Base-by-base conservation (phyloP, 1,140 invertebrate genomes). In the Drosophila baimaii region DNA sequence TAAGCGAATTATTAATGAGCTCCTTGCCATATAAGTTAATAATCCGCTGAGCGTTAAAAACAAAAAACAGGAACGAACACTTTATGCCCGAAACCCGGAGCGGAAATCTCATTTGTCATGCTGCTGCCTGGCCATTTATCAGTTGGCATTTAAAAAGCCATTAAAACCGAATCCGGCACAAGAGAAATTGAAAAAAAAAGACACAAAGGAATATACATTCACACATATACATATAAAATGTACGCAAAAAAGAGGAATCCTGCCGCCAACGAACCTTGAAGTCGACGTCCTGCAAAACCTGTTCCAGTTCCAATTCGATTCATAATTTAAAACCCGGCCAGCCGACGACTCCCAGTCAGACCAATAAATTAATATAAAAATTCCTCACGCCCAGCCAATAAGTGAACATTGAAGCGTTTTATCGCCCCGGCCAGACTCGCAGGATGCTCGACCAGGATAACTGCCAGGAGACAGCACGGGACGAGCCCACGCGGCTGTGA, bases 301-400 rank as follows among this genome's bases (percentile, higher is more conserved):
- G 55, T 37, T 56, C 62, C 71, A 76, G 44, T 66, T 72, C 71
- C 82, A 78, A 89, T 84, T 74, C 83, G 86, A 89, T 88, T 88
- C 84, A 88, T 88, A 88, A 88, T 88, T 88, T 89, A 88, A 88
- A 78, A 75, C 49, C 49, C 29, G 49, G 73, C 49, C 80, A 66
- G 54, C 64, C 84, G 80, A 74, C 84, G 74, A 71, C 74, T 78
- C 51, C 52, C 72, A 79, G 77, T 71, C 71, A 72, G 65, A 80
- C 80, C 84, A 64, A 88, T 88, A 88, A 88, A 88, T 88, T 88
- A 88, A 88, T 88, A 88, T 88, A 88, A 88, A 88, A 88, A 88
- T 88, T 88, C 84, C 84, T 88, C 80, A 89, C 84, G 84, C 84
- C 86, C 84, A 88, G 84, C 84, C 84, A 88, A 88, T 88, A 89